Percentiles rank a stretch among this genome's conserved stretches.
phyloP scores from a whole-genome alignment of 2,797 vertebrate species.

The Miichthys miiuy region DNA sequence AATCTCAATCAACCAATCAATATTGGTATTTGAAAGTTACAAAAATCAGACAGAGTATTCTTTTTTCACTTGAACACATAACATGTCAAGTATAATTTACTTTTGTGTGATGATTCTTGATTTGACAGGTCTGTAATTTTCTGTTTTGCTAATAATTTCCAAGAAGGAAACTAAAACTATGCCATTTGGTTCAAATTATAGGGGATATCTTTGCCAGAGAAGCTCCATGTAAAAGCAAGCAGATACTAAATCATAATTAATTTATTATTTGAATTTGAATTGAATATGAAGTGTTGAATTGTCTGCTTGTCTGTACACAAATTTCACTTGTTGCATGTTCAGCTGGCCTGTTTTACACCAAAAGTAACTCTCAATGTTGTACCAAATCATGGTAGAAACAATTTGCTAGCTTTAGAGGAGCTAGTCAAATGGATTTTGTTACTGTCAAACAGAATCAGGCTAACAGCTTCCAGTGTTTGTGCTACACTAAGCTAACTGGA shows the following conservation, averaged over 20 bases:
- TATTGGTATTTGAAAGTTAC: neutral
- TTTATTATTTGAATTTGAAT: neutral
- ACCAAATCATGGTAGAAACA: neutral
- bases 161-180: neutral
- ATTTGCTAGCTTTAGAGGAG: neutral
- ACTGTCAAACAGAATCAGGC: neutral
- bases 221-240: neutral
- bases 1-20: neutral
- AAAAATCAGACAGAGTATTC: neutral
- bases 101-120: neutral
- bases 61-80: neutral
- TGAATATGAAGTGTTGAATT: neutral
- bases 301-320: neutral
- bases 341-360: neutral
- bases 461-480: neutral
- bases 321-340: neutral
- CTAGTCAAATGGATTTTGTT: neutral
- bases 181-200: constrained; percentile 6
- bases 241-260: neutral
- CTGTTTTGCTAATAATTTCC: neutral
- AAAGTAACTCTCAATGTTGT: neutral
- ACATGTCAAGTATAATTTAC: neutral
- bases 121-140: neutral
- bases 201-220: neutral
- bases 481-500: neutral